A percentile compares a stretch with the other conserved stretches of the same genome.
phyloP scores from a whole-genome alignment of 2,113 vertebrate species.

The Grallaria varia region DNA sequence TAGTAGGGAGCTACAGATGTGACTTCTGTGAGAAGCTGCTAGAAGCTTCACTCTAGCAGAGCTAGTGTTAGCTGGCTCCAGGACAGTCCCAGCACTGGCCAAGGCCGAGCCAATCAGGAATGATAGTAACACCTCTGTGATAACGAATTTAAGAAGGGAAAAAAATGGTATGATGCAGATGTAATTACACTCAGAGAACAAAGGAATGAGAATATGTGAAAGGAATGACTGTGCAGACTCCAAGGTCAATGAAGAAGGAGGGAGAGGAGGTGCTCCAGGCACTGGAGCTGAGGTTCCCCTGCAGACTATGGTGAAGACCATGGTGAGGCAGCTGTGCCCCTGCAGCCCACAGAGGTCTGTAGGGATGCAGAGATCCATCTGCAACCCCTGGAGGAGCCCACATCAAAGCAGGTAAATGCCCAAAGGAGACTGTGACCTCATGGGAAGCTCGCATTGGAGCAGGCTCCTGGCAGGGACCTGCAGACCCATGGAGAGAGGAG shows the following conservation, averaged over 20 bases:
- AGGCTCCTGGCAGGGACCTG: not conserved
- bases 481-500: not conserved
- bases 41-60: not conserved
- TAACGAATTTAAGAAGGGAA: not conserved
- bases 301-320: not conserved
- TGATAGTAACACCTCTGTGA: not conserved
- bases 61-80: not conserved
- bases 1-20: not conserved
- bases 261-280: not conserved
- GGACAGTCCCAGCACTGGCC: no score
- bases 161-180: not conserved
- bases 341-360: not conserved
- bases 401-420: fast-evolving
- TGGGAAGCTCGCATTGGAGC: not conserved
- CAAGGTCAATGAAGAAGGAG: not conserved
- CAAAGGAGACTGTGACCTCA: not conserved
- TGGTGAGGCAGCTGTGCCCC: not conserved
- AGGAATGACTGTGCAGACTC: not conserved
- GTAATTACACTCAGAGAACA: not conserved
- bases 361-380: not conserved
- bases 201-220: not conserved
- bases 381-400: not conserved
- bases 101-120: not conserved
- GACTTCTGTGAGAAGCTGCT: not conserved
- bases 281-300: not conserved